Conservation (phyloP, 2,888 invertebrate species). For the Lithosia quadra region DNA sequence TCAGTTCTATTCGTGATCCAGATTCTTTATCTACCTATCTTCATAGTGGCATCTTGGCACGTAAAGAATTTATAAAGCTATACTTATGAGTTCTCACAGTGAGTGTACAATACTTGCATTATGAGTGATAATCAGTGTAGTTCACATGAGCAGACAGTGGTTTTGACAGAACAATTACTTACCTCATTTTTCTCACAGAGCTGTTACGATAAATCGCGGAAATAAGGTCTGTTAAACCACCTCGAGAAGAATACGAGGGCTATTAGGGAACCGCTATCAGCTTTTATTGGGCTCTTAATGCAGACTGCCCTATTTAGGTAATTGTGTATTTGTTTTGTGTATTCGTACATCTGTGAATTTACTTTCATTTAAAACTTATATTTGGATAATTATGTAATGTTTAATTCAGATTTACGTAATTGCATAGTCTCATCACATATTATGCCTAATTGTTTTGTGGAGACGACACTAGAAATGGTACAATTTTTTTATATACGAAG, state of each 20-base stretch:
- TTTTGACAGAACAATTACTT: slow-evolving; percentile 78
- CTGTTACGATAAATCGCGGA: slow-evolving; percentile 65
- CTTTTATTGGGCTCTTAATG: slow-evolving; percentile 53
- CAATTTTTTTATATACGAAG: background rate
- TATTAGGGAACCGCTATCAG: slow-evolving; percentile 53
- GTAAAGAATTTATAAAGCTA: slow-evolving; percentile 54
- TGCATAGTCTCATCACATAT: background rate
- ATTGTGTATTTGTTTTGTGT: slow-evolving; percentile 22
- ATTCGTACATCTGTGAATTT: background rate
- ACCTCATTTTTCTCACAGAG: slow-evolving; percentile 73
- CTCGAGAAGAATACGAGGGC: slow-evolving; percentile 36
- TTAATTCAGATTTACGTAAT: background rate
- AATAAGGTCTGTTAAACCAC: slow-evolving; percentile 62
- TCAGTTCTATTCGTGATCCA: slow-evolving; percentile 49
- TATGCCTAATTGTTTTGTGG: background rate
- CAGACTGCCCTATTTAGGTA: slow-evolving; percentile 25
- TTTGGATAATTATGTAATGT: background rate
- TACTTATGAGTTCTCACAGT: slow-evolving; percentile 69
- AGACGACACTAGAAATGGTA: background rate
- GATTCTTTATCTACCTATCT: slow-evolving; percentile 49
- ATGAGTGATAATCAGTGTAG: slow-evolving; percentile 63
- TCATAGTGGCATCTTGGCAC: slow-evolving; percentile 45
- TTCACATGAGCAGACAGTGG: slow-evolving; percentile 69
- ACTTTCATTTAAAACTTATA: background rate
- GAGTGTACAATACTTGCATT: slow-evolving; percentile 51